These are phyloP conservation scores for Eupithecia subumbrata DNA, from an alignment of 2,888 invertebrate species.

Conservation along the genomic window DNA sequence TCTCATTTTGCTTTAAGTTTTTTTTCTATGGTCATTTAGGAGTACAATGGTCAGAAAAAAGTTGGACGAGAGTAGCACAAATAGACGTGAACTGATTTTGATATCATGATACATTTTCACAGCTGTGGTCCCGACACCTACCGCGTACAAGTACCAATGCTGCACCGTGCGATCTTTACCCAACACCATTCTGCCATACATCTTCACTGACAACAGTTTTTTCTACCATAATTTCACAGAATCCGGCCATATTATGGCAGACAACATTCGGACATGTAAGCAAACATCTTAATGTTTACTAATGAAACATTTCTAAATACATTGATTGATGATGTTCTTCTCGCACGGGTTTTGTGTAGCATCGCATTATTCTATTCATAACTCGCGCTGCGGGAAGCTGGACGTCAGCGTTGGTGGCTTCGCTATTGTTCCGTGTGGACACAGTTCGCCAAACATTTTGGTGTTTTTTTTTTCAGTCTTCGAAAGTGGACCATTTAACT, in stretches of 20 bases:
- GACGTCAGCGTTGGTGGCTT: conserved; percentile 78
- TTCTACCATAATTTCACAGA: conserved; percentile 75
- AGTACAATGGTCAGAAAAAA: conserved; percentile 49
- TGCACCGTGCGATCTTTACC: conserved; percentile 58
- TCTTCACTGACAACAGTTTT: conserved; percentile 71
- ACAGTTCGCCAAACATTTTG: conserved; percentile 75
- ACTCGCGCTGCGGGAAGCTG: conserved; percentile 74
- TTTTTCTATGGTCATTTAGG: conserved; percentile 50
- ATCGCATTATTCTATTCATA: conserved; percentile 79
- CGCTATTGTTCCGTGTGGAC: conserved; percentile 70
- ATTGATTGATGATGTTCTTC: conserved; percentile 78
- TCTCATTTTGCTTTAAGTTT: conserved; percentile 56
- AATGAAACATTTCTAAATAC: conserved; percentile 82
- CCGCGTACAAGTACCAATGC: conserved; percentile 57
- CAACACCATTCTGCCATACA: conserved; percentile 60
- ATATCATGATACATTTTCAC: conserved; percentile 62
- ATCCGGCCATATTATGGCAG: conserved; percentile 68
- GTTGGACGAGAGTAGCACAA: conserved; percentile 47
- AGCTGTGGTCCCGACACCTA: conserved; percentile 67
- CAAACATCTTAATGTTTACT: conserved; percentile 85
- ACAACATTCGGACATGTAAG: conserved; percentile 81
- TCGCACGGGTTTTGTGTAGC: conserved; percentile 76
- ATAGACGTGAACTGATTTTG: conserved; percentile 57
- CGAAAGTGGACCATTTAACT: conserved; percentile 76
- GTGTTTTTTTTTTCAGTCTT: conserved; percentile 62